phyloP scores from a whole-genome alignment of 1,140 invertebrate species.

The Drosophila lacteicornis region DNA sequence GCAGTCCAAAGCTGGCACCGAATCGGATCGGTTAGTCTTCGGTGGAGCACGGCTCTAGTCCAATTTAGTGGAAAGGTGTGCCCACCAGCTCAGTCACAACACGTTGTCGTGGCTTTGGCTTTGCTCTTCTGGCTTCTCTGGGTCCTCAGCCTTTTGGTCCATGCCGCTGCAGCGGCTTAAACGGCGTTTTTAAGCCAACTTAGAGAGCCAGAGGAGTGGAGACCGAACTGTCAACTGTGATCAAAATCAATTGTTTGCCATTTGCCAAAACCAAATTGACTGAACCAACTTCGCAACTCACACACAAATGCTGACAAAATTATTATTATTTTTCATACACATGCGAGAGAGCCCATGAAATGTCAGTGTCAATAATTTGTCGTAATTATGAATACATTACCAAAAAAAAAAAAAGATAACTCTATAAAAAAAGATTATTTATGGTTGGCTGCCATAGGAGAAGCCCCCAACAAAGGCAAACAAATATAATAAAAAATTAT shows the following conservation, averaged over 20 bases:
- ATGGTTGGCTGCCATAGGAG: slow-evolving; percentile 42
- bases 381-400: slow-evolving; percentile 27
- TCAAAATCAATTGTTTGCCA: slow-evolving; percentile 71
- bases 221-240: slow-evolving; percentile 63
- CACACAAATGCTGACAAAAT: slow-evolving; percentile 54
- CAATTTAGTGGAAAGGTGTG: slow-evolving; percentile 73
- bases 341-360: slow-evolving; percentile 30
- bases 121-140: slow-evolving; percentile 2
- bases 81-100: slow-evolving; percentile 58
- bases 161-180: slow-evolving; percentile 55
- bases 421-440: slow-evolving; percentile 36
- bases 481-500: slow-evolving; percentile 82
- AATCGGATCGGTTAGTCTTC: slow-evolving; percentile 34
- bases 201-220: slow-evolving; percentile 29
- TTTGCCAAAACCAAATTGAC: slow-evolving; percentile 58
- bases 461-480: slow-evolving; percentile 65
- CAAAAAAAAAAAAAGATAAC: slow-evolving; percentile 35
- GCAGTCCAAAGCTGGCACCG: slow-evolving; percentile 19
- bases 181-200: slow-evolving; percentile 64
- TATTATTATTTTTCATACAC: slow-evolving; percentile 25
- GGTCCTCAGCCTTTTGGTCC: slow-evolving; percentile 42
- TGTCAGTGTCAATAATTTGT: slow-evolving; percentile 52
- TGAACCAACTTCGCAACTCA: slow-evolving; percentile 39
- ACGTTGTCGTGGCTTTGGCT: slow-evolving; percentile 35
- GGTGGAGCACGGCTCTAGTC: slow-evolving; percentile 41